Conservation (phyloP, 2,113 vertebrate species). For the Chrysochloris asiatica region DNA sequence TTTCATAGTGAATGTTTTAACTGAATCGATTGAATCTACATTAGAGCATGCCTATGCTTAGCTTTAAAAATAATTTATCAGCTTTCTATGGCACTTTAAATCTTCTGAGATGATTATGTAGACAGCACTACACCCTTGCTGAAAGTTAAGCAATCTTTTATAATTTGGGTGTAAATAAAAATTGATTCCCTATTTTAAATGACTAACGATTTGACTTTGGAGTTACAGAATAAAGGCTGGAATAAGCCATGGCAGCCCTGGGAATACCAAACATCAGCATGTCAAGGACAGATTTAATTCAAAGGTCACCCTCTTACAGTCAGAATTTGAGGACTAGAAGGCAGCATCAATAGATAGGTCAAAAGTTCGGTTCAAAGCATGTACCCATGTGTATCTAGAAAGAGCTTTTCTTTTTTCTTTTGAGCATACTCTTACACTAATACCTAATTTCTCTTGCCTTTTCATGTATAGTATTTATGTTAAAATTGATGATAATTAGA, state of each 20-base stretch:
- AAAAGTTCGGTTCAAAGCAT: not conserved
- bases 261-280: not conserved
- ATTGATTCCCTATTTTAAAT: not conserved
- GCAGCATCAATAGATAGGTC: not conserved
- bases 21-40: conserved; percentile 70
- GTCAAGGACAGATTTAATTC: not conserved
- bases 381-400: not conserved
- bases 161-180: conserved; percentile 24
- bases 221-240: not conserved
- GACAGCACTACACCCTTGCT: not conserved
- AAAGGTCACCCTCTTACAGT: not conserved
- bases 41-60: conserved; percentile 39
- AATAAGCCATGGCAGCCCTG: not conserved
- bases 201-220: not conserved
- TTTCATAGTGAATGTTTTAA: conserved; percentile 70
- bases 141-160: conserved; percentile 47
- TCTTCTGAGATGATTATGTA: conserved; percentile 45
- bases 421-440: not conserved
- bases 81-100: not conserved
- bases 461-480: not conserved
- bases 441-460: not conserved
- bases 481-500: not conserved
- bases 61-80: conserved; percentile 66
- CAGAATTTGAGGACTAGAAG: not conserved
- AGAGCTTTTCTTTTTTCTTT: not conserved